Conservation (phyloP, 2,797 vertebrate species). For the Sparus aurata region DNA sequence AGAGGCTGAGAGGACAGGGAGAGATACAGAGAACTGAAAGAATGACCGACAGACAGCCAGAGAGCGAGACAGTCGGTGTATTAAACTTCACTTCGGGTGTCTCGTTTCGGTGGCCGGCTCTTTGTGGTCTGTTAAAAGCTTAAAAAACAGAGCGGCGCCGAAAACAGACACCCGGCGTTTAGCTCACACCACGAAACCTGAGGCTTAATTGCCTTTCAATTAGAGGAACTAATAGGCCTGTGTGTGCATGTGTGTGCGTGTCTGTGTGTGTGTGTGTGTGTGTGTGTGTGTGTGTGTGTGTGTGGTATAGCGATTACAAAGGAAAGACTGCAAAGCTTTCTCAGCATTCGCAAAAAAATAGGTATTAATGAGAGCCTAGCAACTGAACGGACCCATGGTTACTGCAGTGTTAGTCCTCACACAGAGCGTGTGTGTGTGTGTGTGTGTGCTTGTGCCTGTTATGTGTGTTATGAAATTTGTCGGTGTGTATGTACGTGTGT, state of each 20-base stretch:
- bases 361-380: conserved; percentile 69
- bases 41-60: neutral
- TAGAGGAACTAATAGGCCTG: conserved; percentile 80
- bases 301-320: conserved; percentile 54
- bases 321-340: conserved; percentile 59
- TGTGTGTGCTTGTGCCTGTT: neutral
- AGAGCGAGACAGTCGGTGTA: conserved; percentile 26
- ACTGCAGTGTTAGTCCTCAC: conserved; percentile 23
- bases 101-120: conserved; percentile 61
- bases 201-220: conserved; percentile 87
- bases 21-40: conserved; percentile 21
- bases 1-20: neutral
- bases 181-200: conserved; percentile 82
- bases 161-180: conserved; percentile 80
- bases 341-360: conserved; percentile 70
- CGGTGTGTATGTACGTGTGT: conserved; percentile 8
- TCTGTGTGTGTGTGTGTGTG: conserved; percentile 38
- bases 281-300: conserved; percentile 11
- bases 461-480: neutral
- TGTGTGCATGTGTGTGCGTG: conserved; percentile 17
- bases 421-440: conserved; percentile 2
- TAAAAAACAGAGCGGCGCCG: conserved; percentile 71
- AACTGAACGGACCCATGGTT: conserved; percentile 23
- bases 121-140: conserved; percentile 82
- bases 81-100: conserved; percentile 62